A percentile compares a stretch with the other conserved stretches of the same genome.
These are phyloP conservation scores for Drosophila chauvacae DNA, from an alignment of 1,140 invertebrate genomes.

Conservation along the genomic window DNA sequence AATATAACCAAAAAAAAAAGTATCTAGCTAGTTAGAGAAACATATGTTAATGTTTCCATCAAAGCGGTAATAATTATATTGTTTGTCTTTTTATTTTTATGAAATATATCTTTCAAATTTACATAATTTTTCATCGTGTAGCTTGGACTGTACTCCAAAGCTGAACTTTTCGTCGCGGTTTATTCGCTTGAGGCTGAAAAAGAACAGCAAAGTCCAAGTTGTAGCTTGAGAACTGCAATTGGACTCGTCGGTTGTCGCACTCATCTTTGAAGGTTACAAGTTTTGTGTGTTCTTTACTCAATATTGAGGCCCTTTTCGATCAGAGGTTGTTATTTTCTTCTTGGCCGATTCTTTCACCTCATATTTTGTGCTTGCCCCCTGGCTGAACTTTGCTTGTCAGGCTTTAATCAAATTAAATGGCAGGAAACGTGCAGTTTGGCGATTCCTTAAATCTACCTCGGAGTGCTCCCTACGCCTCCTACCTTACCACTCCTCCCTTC, in stretches of 20 bases:
- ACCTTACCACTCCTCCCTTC: not conserved
- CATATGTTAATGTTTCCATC: not conserved
- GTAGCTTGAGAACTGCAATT: slow-evolving; percentile 39
- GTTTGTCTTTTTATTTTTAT: no score
- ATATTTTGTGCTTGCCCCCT: slow-evolving; percentile 16
- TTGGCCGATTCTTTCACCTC: slow-evolving; percentile 9
- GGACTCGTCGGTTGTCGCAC: slow-evolving; percentile 38
- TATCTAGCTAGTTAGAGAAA: no score
- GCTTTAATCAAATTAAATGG: slow-evolving; percentile 54
- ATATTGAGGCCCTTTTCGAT: slow-evolving; percentile 24
- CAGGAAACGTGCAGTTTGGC: slow-evolving; percentile 54
- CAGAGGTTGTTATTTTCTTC: slow-evolving; percentile 10
- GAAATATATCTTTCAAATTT: not conserved
- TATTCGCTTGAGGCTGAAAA: slow-evolving; percentile 8
- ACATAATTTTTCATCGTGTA: not conserved
- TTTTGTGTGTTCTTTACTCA: slow-evolving; percentile 12
- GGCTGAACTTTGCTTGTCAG: slow-evolving; percentile 20
- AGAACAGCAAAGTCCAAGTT: not conserved
- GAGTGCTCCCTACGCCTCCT: not conserved
- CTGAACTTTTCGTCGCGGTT: slow-evolving; percentile 4
- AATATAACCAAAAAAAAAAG: not conserved
- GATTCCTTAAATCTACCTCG: slow-evolving; percentile 30
- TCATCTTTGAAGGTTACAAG: slow-evolving; percentile 41
- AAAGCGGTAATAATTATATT: not conserved
- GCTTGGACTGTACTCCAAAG: slow-evolving; percentile 9